These are phyloP conservation scores for Julus scandinavius DNA, from an alignment of 2,888 invertebrate species.

Conservation along the genomic window DNA sequence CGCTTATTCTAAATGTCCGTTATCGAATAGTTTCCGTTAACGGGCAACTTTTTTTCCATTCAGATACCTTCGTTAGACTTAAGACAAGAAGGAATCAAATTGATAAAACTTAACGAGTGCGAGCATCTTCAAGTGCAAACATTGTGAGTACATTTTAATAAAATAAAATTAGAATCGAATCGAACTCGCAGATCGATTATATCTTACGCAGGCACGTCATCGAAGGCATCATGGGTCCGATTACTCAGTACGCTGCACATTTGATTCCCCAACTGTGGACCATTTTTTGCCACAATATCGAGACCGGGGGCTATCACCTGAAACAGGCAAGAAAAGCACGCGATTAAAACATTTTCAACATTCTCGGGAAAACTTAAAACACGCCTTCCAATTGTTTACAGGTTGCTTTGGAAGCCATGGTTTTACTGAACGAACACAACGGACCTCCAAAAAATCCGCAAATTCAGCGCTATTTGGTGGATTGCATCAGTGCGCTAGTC, in stretches of 20 bases:
- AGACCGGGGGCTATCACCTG: background rate
- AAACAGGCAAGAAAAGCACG: constrained; percentile 31
- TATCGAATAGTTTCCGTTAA: background rate
- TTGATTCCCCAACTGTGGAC: background rate
- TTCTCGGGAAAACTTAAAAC: too few species aligned
- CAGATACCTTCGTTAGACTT: background rate
- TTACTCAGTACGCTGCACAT: background rate
- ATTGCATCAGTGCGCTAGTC: background rate
- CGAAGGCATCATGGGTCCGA: background rate
- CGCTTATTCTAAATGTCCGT: background rate
- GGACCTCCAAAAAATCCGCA: constrained; percentile 31
- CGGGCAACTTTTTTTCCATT: background rate
- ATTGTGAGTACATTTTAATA: background rate
- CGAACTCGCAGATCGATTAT: background rate
- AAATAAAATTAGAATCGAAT: background rate
- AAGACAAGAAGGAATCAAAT: background rate
- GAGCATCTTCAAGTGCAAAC: constrained; percentile 50
- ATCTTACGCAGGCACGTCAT: background rate
- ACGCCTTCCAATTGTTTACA: too few species aligned
- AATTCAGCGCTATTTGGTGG: background rate
- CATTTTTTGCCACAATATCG: constrained; percentile 28
- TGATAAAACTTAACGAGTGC: background rate
- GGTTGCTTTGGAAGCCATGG: constrained; percentile 16
- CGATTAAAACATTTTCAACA: too few species aligned
- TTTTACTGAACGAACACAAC: background rate